Conservation (phyloP, 2,888 invertebrate genomes). For the Gibbula magus region DNA sequence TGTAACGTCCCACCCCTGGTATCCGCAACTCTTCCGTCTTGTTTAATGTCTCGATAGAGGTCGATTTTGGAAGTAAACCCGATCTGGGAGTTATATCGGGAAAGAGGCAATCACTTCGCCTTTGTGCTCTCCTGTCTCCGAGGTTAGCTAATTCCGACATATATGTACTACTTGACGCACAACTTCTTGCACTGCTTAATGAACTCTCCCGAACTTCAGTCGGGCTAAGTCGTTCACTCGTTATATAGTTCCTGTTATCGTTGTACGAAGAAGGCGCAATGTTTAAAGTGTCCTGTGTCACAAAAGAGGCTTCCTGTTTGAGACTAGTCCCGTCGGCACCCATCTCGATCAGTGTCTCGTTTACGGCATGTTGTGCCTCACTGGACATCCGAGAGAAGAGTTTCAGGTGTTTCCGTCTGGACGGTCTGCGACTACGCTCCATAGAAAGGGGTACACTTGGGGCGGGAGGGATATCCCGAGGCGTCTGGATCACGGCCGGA, state of each 20-base stretch:
- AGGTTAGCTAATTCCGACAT: background rate
- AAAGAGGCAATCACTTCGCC: background rate
- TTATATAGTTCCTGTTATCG: background rate
- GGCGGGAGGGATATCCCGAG: background rate
- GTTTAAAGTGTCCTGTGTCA: background rate
- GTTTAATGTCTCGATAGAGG: background rate
- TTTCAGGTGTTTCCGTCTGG: conserved; percentile 19
- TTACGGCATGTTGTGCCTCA: conserved; percentile 63
- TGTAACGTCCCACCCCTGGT: conserved; percentile 53
- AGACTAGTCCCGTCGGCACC: conserved; percentile 25
- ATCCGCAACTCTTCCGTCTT: conserved; percentile 28
- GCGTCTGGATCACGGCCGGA: conserved; percentile 48
- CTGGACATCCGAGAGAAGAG: conserved; percentile 62
- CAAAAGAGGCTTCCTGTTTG: background rate
- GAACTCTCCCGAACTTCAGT: background rate
- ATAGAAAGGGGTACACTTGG: background rate
- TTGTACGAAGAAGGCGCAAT: background rate
- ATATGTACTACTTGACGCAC: background rate
- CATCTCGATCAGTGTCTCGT: conserved; percentile 61
- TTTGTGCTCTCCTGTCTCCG: background rate
- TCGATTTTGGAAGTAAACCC: background rate
- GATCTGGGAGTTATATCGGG: background rate
- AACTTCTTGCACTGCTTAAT: conserved; percentile 9
- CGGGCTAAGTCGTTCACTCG: background rate
- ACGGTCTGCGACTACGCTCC: background rate